Conservation (phyloP, 2,113 vertebrate species). For the Cephalopterus ornatus region DNA sequence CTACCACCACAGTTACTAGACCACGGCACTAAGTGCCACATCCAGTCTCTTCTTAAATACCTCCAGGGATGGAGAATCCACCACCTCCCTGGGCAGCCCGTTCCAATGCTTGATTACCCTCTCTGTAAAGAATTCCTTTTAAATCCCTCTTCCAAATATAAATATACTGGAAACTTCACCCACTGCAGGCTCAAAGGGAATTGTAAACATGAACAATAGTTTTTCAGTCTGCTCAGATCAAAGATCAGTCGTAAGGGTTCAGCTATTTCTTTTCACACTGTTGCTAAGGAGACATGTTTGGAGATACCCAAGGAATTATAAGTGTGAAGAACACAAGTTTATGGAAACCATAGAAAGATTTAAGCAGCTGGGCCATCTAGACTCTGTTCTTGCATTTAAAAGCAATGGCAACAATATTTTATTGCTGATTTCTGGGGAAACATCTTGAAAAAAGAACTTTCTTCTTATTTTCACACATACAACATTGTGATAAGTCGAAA, state of each 20-base stretch:
- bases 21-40: too few species aligned
- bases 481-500: neutral
- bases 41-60: too few species aligned
- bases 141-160: neutral
- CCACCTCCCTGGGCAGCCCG: too few species aligned
- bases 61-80: too few species aligned
- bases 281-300: neutral
- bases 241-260: neutral
- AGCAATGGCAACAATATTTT: neutral
- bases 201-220: neutral
- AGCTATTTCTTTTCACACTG: neutral
- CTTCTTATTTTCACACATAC: neutral
- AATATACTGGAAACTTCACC: neutral
- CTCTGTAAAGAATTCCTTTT: too few species aligned
- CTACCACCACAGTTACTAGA: too few species aligned
- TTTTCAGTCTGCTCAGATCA: neutral
- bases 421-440: neutral
- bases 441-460: neutral
- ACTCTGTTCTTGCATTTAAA: neutral
- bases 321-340: neutral
- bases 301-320: neutral
- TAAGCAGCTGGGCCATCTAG: neutral
- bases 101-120: too few species aligned
- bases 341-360: neutral
- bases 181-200: neutral